A percentile compares a stretch with the other conserved stretches of the same genome.
Conservation (phyloP, 2,888 invertebrate genomes). For the Byasa hedistus region DNA sequence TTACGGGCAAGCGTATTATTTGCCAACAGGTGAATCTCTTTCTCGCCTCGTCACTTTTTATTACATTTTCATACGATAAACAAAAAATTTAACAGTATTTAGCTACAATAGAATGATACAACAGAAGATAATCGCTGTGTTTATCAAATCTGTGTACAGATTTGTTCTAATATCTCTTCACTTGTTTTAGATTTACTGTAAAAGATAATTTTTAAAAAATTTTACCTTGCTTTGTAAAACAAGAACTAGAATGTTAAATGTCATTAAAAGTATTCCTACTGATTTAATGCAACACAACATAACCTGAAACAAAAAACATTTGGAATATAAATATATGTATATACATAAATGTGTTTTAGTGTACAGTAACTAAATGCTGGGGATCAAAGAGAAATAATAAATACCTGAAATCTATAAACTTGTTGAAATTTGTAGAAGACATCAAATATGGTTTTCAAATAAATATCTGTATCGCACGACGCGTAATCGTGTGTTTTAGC, state of each 20-base stretch:
- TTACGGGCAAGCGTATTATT: too few species aligned
- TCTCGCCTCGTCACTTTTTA: too few species aligned
- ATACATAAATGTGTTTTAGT: too few species aligned
- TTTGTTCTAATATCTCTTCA: too few species aligned
- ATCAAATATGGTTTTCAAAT: conserved; percentile 40
- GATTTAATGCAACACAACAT: conserved; percentile 39
- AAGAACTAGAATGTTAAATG: conserved; percentile 47
- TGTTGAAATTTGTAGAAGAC: conserved; percentile 38
- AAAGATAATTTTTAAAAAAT: not conserved
- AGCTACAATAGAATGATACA: too few species aligned
- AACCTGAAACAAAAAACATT: conserved; percentile 16
- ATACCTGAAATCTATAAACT: conserved; percentile 40
- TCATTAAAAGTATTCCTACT: conserved; percentile 42
- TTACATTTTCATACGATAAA: too few species aligned
- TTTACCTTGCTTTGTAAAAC: conserved; percentile 46
- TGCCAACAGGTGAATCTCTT: too few species aligned
- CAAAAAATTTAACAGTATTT: too few species aligned
- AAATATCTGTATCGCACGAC: conserved; percentile 37
- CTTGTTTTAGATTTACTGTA: too few species aligned
- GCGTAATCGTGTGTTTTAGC: conserved; percentile 45
- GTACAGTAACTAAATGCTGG: too few species aligned
- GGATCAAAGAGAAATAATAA: not conserved
- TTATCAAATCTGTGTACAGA: too few species aligned
- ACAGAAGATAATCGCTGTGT: too few species aligned
- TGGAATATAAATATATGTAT: not conserved